Evolutionary conservation across 2,888 invertebrate genomes (phyloP).

Genomic region (Steinernema carpocapsae): DNA sequence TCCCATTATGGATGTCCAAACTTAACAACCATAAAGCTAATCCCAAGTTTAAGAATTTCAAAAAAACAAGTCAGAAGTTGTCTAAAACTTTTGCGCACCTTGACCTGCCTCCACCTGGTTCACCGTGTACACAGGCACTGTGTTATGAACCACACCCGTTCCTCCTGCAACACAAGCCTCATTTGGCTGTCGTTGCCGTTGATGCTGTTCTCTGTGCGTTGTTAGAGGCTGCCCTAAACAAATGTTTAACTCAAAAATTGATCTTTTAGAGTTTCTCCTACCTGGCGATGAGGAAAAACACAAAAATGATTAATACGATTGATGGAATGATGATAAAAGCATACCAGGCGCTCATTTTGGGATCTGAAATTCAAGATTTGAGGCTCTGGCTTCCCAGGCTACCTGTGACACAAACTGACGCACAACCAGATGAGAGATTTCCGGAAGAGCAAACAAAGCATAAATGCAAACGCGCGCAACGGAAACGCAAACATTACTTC

Average conservation of each 20-base stretch:
- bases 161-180: not conserved
- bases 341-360: constrained; percentile 16
- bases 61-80: not conserved
- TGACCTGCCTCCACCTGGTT: not conserved
- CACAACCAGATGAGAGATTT: not conserved
- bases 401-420: not conserved
- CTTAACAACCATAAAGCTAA: too few relatives aligned
- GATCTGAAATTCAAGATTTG: not conserved
- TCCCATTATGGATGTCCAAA: too few relatives aligned
- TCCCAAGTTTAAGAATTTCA: too few relatives aligned
- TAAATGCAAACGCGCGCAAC: not conserved
- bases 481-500: constrained; percentile 34
- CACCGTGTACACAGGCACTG: constrained; percentile 6
- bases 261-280: not conserved
- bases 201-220: not conserved
- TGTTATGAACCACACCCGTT: constrained; percentile 12
- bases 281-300: constrained; percentile 7
- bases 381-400: too few relatives aligned
- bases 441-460: constrained; percentile 24
- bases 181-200: not conserved
- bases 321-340: constrained; percentile 12
- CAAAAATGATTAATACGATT: not conserved
- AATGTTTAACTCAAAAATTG: not conserved
- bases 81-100: constrained; percentile 4
- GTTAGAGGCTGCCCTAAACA: constrained; percentile 4